Base-by-base conservation (phyloP, 2,797 vertebrate genomes). In the Darevskia nairensis region DNA sequence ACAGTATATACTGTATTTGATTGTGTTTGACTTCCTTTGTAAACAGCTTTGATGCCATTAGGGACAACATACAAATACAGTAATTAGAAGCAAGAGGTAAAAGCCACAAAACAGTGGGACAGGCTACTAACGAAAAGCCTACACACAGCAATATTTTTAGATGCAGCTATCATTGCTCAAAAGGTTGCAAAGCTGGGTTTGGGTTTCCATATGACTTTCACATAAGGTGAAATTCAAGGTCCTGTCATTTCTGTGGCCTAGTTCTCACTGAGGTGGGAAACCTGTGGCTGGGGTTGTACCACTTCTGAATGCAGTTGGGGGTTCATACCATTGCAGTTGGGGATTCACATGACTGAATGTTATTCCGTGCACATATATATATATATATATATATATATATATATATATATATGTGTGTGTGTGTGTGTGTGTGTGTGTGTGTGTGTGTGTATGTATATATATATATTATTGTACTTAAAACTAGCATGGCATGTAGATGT, bases 61-160 rank as follows among this genome's bases (percentile, higher is more conserved):
- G 19, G 41, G 32, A 59, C 46, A 39, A 86, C 46, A 59, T 21
- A 85, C 32, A 19, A 85, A 76, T 13, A 41, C n/a, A 80, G 29
- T 71, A 86, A 39, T 41, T 80, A 29, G n/a, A 79, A 86, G 71
- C 39, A 77, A 68, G 13, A 46, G 84, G 59, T n/a, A 85, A 46
- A 77, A 77, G 41, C 74, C 74, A 86, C 61, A 86, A 35, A 85
- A 55, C 21, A 66, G 39, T 64, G 10, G 50, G 44, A 80, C 44
- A 72, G 77, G 78, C 68, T 29, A 71, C 64, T 86, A 2, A 80
- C 41, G 41, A 86, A 44, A 4, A 74, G 19, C 27, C 59, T 21
- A 55, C 8, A 79, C 35, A 69, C 44, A 79, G 4, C 76, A 86
- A n/a, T 19, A 29, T 86, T 72, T 71, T 72, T 35, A 80, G 68